Base-by-base conservation (phyloP, 2,888 invertebrate genomes). In the Agrochola litura region DNA sequence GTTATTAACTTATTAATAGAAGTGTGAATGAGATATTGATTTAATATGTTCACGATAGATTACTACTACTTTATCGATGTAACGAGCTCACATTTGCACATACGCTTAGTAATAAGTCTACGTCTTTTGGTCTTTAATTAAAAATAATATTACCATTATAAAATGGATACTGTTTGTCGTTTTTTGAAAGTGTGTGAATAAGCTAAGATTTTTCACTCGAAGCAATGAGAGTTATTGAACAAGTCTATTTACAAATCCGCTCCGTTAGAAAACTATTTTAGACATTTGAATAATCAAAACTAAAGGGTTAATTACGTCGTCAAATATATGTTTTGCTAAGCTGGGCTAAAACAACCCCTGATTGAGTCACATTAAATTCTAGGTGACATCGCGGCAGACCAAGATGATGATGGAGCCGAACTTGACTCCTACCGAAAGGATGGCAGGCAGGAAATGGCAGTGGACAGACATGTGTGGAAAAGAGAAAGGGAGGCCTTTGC, bases 1-100 rank as follows among this genome's bases (percentile, higher is more conserved):
- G 10, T 82, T 73, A 82, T 85, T 82, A 82, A 74, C 73, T 82
- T 73, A 82, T 85, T 82, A 82, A 74, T 74, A 58, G 14, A 77
- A 54, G 79, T 86, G 80, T 82, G 77, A 86, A 86, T 82, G 65
- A 79, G 76, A 76, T 84, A 85, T 85, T 79, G 66, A 79, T 82
- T 79, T 82, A 82, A 85, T 79, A 69, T 68, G 70, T 43, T 56
- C 43, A 72, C 73, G 79, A 79, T 84, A 66, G 71, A 85, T 85
- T 25, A 69, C 52, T 25, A 6, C 69, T 56, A 16, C 76, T 73
- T 78, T 79, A 78, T 73, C 73, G n/a, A 12, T 49, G 41, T 73
- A 73, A 85, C 60, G 64, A 72, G 68, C 73, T 46, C 65, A 73
- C 68, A 76, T 83, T 77, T 67, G 41, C 85, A 76, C 74, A 58